Evolutionary conservation across 2,113 vertebrate genomes (phyloP).

Genomic region (Fulica atra): DNA sequence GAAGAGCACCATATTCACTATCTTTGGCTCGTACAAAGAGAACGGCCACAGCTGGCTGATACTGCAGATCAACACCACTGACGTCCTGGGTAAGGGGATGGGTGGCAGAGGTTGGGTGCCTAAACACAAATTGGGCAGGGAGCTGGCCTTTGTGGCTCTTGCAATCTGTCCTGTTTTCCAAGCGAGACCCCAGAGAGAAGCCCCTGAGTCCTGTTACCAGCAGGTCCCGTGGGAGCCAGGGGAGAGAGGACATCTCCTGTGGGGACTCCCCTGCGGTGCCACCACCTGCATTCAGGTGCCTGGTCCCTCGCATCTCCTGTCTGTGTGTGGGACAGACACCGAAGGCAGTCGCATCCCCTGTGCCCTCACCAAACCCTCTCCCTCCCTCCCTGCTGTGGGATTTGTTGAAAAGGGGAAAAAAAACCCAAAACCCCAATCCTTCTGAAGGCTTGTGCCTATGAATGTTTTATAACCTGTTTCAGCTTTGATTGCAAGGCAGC

Average conservation of each 20-base stretch:
- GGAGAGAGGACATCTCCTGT: neutral
- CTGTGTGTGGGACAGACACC: neutral
- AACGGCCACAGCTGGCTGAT: conserved; percentile 97
- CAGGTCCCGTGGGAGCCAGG: rapidly evolving
- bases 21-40: conserved; percentile 94
- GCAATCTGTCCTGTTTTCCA: neutral
- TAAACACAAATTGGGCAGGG: rapidly evolving
- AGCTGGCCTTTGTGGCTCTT: neutral
- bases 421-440: neutral
- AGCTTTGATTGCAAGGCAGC: conserved; percentile 50
- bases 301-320: rapidly evolving
- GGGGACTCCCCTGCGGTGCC: neutral
- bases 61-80: conserved; percentile 93
- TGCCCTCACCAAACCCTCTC: neutral
- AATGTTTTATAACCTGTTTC: conserved; percentile 58
- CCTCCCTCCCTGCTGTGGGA: neutral
- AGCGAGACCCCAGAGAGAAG: neutral
- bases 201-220: neutral
- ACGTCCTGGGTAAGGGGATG: conserved; percentile 83
- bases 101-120: neutral
- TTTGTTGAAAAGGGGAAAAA: neutral
- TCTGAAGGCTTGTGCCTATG: conserved; percentile 41
- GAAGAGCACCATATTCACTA: conserved; percentile 96
- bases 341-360: neutral
- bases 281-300: rapidly evolving